phyloP scores from a whole-genome alignment of 2,888 invertebrate genomes.

The Itoplectis maculator region DNA sequence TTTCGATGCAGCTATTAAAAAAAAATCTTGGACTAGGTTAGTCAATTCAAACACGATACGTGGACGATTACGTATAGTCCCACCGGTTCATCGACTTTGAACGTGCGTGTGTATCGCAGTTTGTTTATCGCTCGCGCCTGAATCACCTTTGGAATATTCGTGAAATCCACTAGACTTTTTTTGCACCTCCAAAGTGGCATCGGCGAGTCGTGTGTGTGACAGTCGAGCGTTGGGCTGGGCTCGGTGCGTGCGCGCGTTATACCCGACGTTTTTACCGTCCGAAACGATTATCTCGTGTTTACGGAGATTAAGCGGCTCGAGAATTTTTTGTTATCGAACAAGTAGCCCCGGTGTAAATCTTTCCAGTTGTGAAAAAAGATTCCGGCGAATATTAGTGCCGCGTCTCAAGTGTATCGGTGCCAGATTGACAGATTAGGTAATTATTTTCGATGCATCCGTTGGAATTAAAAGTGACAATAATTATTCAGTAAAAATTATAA shows the following conservation, averaged over 20 bases:
- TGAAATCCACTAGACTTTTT: neutral
- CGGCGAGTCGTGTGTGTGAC: neutral
- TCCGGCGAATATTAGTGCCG: neutral
- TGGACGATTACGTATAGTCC: slow-evolving; percentile 12
- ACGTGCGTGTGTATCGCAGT: slow-evolving; percentile 6
- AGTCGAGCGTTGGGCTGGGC: neutral
- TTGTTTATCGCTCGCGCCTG: neutral
- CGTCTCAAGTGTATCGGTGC: neutral
- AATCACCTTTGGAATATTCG: slow-evolving; percentile 14
- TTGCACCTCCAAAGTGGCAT: neutral
- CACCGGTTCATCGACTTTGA: slow-evolving; percentile 31
- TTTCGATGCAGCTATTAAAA: too few relatives aligned
- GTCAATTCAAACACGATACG: neutral
- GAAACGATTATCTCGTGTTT: slow-evolving; percentile 41
- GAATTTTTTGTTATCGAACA: neutral
- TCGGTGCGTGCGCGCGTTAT: neutral
- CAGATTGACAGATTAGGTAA: neutral
- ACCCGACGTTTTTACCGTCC: neutral
- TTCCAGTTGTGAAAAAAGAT: neutral
- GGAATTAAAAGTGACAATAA: neutral
- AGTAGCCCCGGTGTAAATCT: slow-evolving; percentile 8
- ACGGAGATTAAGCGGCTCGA: neutral
- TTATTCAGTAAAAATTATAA: neutral
- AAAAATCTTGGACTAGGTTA: too few relatives aligned
- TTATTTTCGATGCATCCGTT: neutral